Evolutionary conservation across 2,113 vertebrate genomes (phyloP), one percentile per base, ranked within the genome.

Genomic region (Hystrix cristata): DNA sequence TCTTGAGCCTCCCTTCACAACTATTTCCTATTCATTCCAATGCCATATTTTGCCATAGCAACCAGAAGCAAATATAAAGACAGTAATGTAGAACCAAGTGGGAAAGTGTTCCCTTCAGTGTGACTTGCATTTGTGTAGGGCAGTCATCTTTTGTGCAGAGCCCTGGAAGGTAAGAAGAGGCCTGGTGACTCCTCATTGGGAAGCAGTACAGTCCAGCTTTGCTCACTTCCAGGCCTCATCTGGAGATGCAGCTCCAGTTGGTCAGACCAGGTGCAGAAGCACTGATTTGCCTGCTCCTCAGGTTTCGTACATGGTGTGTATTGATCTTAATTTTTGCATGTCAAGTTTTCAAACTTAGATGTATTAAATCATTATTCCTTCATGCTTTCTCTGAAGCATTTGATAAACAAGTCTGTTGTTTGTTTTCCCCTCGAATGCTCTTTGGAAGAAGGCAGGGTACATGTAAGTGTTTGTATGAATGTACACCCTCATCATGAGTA

Each of bases 1-100:
- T 38, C 46, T 96, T 79, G 96, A 83, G 14, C 60, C 74, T 23
- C 51, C 67, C 51, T 65, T 72, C 48, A 18, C 90, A 93, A 87
- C 79, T n/a, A 87, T 84, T 96, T 96, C 53, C 16, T 96, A 94
- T 93, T 25, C 95, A 74, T 97, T 69, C 80, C 87, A 92, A 0
- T 2, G 15, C 60, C 93, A 55, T 71, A 59, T 74, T 98, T 98
- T 97, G 80, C 88, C 95, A 15, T 85, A 97, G 90, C 81, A 98
- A 95, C 2, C 0, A 64, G 29, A 29, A 4, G 80, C 57, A 94
- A 89, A 95, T 95, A 55, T 74, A 59, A 96, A 95, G 95, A 80
- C 25, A 85, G 43, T 46, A 64, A 2, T 7, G 1, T 34, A 34
- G 95, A 71, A 43, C 64, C 94, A 95, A 95, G 38, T 87, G 12